Percentiles rank a stretch among this genome's conserved stretches.
These are phyloP conservation scores for Stomatorhinus ivindoensis DNA, from an alignment of 2,113 vertebrate species.

Conservation along the genomic window DNA sequence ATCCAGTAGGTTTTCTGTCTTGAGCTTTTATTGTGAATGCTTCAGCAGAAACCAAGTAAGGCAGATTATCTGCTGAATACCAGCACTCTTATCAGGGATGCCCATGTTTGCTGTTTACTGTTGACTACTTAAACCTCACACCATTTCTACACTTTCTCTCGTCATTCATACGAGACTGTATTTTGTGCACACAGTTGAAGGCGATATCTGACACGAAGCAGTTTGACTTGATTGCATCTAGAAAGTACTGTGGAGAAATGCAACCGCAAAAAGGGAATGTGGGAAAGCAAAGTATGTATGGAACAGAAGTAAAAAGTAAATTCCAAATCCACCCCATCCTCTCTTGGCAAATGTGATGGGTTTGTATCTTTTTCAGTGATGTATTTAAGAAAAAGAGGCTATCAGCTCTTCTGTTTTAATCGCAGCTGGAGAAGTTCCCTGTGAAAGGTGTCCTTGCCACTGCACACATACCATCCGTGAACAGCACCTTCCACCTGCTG, in stretches of 20 bases:
- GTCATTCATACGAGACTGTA: neutral
- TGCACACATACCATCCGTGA: neutral
- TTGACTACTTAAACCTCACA: neutral
- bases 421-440: neutral
- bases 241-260: neutral
- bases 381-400: neutral
- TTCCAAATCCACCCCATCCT: neutral
- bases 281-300: too few species aligned
- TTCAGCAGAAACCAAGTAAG: neutral
- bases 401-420: neutral
- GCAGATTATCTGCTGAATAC: neutral
- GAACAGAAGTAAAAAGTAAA: neutral
- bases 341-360: neutral
- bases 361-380: neutral
- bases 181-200: neutral
- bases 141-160: neutral
- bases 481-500: neutral
- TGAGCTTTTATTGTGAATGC: neutral
- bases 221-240: neutral
- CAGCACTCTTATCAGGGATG: neutral
- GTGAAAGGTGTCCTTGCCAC: neutral
- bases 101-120: neutral
- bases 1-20: neutral
- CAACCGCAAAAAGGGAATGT: neutral
- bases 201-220: neutral